These are phyloP conservation scores for Adela reaumurella DNA, from an alignment of 2,888 invertebrate genomes.

Conservation along the genomic window DNA sequence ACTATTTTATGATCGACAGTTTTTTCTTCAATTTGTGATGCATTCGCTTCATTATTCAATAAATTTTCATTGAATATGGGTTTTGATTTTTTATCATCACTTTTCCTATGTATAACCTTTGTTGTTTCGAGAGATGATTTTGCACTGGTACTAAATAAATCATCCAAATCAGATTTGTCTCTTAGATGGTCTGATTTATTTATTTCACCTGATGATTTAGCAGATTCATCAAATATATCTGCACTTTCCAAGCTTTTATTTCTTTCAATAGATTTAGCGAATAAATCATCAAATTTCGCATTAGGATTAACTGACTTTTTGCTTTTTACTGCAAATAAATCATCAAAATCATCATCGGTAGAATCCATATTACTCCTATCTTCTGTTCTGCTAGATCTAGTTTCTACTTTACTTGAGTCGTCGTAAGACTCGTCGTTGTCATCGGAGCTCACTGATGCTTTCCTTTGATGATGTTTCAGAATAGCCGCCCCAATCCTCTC, in stretches of 20 bases:
- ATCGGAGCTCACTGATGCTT: slow-evolving; percentile 27
- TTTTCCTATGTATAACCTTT: too few relatives aligned
- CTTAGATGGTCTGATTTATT: too few relatives aligned
- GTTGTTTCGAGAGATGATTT: too few relatives aligned
- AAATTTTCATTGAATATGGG: too few relatives aligned
- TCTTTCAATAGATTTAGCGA: slow-evolving; percentile 9
- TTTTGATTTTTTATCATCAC: too few relatives aligned
- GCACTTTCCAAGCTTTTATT: slow-evolving; percentile 1
- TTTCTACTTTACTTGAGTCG: neutral
- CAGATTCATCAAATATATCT: too few relatives aligned
- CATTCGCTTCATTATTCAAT: too few relatives aligned
- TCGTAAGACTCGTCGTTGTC: slow-evolving; percentile 15
- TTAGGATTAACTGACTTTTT: slow-evolving; percentile 8
- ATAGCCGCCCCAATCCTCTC: slow-evolving; percentile 43
- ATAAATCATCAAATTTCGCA: slow-evolving; percentile 19
- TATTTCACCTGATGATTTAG: too few relatives aligned
- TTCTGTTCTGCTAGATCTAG: neutral
- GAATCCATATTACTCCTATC: neutral
- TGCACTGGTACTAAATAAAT: too few relatives aligned
- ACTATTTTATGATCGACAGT: too few relatives aligned
- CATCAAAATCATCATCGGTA: slow-evolving; percentile 14
- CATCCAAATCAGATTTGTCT: too few relatives aligned
- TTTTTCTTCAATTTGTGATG: too few relatives aligned
- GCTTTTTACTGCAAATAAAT: slow-evolving; percentile 5
- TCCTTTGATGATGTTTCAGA: slow-evolving; percentile 29